phyloP scores from a whole-genome alignment of 2,888 invertebrate species.

The Nebria brevicollis region DNA sequence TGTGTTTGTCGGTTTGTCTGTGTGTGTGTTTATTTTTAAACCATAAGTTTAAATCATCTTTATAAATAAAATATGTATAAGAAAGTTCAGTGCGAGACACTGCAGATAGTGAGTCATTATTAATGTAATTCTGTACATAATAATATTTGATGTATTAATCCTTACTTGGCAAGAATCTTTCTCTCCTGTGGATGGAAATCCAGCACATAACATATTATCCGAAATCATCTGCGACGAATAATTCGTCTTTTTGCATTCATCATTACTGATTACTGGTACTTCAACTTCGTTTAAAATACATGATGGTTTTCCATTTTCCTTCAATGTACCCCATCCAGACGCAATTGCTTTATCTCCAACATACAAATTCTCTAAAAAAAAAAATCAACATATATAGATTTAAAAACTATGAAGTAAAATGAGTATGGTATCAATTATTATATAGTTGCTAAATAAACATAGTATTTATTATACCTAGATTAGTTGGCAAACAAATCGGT shows the following conservation, averaged over 20 bases:
- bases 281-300: slow-evolving; percentile 86
- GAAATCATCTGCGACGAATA: slow-evolving; percentile 87
- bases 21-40: no score
- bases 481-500: slow-evolving; percentile 83
- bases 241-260: slow-evolving; percentile 79
- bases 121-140: not conserved
- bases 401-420: not conserved
- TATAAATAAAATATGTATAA: no score
- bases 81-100: no score
- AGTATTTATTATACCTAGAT: slow-evolving; percentile 64
- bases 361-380: slow-evolving; percentile 72
- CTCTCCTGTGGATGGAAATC: slow-evolving; percentile 75
- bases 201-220: slow-evolving; percentile 89
- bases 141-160: not conserved
- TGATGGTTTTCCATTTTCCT: slow-evolving; percentile 86
- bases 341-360: slow-evolving; percentile 78
- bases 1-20: no score
- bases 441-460: not conserved
- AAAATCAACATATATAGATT: not conserved
- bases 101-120: no score
- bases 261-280: slow-evolving; percentile 77
- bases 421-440: not conserved
- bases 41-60: no score
- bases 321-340: slow-evolving; percentile 88
- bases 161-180: slow-evolving; percentile 85